These are phyloP conservation scores for Brachyopa scutellaris DNA, from an alignment of 2,888 invertebrate genomes.

Conservation along the genomic window DNA sequence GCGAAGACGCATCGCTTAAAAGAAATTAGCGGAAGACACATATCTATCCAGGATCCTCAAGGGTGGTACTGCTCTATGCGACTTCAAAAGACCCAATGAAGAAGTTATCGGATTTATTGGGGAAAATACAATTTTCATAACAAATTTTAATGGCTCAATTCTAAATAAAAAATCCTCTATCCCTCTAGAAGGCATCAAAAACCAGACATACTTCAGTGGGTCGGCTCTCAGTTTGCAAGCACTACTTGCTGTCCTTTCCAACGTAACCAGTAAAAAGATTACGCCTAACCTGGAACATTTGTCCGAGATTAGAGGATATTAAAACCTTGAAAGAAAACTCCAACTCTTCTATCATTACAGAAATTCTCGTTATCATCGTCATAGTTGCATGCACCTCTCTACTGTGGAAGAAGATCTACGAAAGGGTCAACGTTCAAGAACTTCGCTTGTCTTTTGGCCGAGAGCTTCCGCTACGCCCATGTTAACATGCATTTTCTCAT, in stretches of 20 bases:
- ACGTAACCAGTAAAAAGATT: background rate
- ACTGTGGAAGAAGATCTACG: background rate
- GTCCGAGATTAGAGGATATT: background rate
- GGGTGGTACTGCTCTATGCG: background rate
- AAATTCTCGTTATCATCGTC: background rate
- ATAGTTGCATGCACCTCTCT: background rate
- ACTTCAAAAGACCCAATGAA: background rate
- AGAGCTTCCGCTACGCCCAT: too few relatives aligned
- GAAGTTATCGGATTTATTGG: background rate
- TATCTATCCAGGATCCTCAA: background rate
- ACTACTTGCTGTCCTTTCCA: background rate
- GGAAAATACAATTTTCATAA: background rate
- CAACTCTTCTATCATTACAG: background rate
- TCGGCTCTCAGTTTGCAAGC: background rate
- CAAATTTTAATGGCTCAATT: background rate
- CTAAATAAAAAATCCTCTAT: background rate
- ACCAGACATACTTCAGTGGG: background rate
- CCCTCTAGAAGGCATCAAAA: background rate
- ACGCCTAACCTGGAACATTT: background rate
- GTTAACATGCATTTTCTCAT: too few relatives aligned
- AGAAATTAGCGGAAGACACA: background rate
- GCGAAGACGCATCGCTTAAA: background rate
- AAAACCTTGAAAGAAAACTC: conserved; percentile 1
- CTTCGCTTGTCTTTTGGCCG: too few relatives aligned
- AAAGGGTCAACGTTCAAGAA: too few relatives aligned